Percentiles rank a stretch among this genome's conserved stretches.
Evolutionary conservation across 2,888 invertebrate species (phyloP).

Genomic region (Timema podura): DNA sequence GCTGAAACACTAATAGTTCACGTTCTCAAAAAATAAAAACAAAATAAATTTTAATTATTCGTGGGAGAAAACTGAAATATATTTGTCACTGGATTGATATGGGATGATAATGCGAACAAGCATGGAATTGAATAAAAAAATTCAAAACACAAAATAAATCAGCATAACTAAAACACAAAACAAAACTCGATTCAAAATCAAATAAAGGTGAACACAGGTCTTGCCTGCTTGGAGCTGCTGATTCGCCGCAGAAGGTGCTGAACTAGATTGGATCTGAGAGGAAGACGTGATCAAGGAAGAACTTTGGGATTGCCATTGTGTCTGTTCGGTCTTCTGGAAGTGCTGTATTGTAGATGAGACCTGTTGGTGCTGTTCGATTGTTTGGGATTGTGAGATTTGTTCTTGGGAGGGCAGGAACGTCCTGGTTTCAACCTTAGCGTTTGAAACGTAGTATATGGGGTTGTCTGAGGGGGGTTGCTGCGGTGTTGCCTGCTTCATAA

Average conservation of each 20-base stretch:
- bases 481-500: background rate
- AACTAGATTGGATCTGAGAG: slow-evolving; percentile 21
- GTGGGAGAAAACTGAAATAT: too few relatives aligned
- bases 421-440: slow-evolving; percentile 24
- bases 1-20: too few relatives aligned
- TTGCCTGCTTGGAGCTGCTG: slow-evolving; percentile 32
- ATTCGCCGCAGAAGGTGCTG: slow-evolving; percentile 22
- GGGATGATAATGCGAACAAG: background rate
- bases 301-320: slow-evolving; percentile 13
- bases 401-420: slow-evolving; percentile 20
- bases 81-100: too few relatives aligned
- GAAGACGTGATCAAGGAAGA: background rate
- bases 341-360: background rate
- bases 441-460: slow-evolving; percentile 17
- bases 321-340: slow-evolving; percentile 10
- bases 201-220: too few relatives aligned
- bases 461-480: background rate
- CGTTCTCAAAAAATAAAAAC: too few relatives aligned
- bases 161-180: slow-evolving; percentile 5
- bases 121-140: slow-evolving; percentile 1
- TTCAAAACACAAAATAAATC: background rate
- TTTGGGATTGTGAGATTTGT: background rate
- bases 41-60: too few relatives aligned
- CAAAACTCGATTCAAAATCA: slow-evolving; percentile 10
- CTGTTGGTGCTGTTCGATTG: background rate